A percentile compares a stretch with the other conserved stretches of the same genome.
Conservation (phyloP, 2,797 vertebrate genomes). For the Myripristis murdjan region DNA sequence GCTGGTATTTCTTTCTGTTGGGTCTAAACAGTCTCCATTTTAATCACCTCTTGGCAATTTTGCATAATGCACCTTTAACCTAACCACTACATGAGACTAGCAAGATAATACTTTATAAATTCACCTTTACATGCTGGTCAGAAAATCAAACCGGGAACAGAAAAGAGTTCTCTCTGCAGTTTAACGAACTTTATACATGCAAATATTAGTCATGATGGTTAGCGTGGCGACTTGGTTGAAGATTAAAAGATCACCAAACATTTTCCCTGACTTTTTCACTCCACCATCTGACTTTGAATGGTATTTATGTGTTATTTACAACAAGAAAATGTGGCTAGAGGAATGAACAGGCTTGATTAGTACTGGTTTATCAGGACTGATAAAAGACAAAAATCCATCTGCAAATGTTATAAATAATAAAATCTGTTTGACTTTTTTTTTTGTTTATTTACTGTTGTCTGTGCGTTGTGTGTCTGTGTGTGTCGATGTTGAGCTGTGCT, state of each 20-base stretch:
- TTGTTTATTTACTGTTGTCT: too few species aligned
- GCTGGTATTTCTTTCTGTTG: too few species aligned
- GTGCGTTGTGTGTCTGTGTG: too few species aligned
- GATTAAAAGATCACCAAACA: too few species aligned
- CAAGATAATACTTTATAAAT: not conserved
- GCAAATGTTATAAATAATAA: too few species aligned
- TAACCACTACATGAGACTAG: not conserved
- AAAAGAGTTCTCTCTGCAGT: not conserved
- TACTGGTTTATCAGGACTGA: not conserved
- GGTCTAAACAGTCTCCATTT: too few species aligned
- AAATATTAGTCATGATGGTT: not conserved
- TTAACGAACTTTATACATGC: not conserved
- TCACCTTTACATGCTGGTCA: not conserved
- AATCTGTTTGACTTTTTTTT: too few species aligned
- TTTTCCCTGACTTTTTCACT: not conserved
- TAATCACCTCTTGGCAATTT: too few species aligned
- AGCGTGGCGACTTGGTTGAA: not conserved
- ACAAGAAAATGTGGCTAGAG: not conserved
- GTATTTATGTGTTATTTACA: slow-evolving; percentile 7
- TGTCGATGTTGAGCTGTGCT: too few species aligned
- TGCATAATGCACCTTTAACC: too few species aligned
- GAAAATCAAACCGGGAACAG: slow-evolving; percentile 12
- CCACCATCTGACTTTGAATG: not conserved
- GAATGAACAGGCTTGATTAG: not conserved
- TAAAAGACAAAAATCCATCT: not conserved